Evolutionary conservation across 2,113 vertebrate genomes (phyloP), one percentile per base, ranked within the genome.

Genomic region (Ailuropoda melanoleuca): DNA sequence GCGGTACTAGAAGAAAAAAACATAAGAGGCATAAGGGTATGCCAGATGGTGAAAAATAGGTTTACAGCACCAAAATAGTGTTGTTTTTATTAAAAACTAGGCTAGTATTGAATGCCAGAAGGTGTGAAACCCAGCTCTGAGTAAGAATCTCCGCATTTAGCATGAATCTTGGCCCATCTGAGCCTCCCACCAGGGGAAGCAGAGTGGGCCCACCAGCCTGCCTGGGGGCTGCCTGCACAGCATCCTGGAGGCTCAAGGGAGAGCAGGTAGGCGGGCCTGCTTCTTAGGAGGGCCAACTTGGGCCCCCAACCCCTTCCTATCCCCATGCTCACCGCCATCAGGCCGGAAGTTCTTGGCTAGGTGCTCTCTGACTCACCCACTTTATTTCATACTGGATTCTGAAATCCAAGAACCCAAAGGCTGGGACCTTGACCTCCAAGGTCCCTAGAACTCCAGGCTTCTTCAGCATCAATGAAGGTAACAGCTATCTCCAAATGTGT

Each of bases 41-140:
- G 55, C 94, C 97, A 97, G 97, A 97, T 96, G 97, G 97, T 88
- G 95, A 93, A 93, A 98, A 97, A 97, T 97, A 81, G 96, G 96
- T 60, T 97, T 85, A 60, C 1, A 4, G 89, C 92, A 95, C 89
- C 70, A 62, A 97, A 97, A 95, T 97, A 91, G 92, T 60, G 66
- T 56, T 90, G 92, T 88, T 92, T 92, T 97, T 93, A 66, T 95
- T 94, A 88, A 90, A 97, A 96, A 90, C 89, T 53, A 90, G 93
- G 97, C 81, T 96, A 84, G 93, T 75, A 72, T 58, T 82, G 95
- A 90, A 84, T 64, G 68, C 75, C 96, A 97, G 95, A 96, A 95
- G 93, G 75, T 6, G 23, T 34, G 78, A 78, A 97, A 93, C 60
- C 58, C 75, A 88, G 92, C 96, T 75, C 97, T 96, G 97, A 85